Evolutionary conservation across 2,113 vertebrate genomes (phyloP).

Genomic region (Podiceps cristatus): DNA sequence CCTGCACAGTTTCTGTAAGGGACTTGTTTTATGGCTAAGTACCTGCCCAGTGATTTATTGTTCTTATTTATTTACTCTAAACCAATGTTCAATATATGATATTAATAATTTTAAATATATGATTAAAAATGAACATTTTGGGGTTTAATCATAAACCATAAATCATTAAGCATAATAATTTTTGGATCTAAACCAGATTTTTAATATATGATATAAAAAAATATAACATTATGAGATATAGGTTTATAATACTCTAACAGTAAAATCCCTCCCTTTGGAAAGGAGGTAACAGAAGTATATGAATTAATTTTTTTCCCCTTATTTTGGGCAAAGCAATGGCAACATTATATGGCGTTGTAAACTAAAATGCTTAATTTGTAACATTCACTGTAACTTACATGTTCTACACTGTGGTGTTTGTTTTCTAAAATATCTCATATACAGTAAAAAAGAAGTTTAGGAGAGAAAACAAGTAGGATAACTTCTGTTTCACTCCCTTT

Average conservation of each 20-base stretch:
- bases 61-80: background rate
- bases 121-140: too few relatives aligned
- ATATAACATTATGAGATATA: background rate
- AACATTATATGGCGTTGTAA: background rate
- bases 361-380: background rate
- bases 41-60: background rate
- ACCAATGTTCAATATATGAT: background rate
- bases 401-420: background rate
- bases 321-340: background rate
- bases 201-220: background rate
- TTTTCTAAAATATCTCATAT: background rate
- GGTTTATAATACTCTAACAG: background rate
- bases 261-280: background rate
- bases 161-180: too few relatives aligned
- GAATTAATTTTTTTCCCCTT: background rate
- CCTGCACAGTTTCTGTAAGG: background rate
- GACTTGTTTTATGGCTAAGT: background rate
- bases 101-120: background rate
- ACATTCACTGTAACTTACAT: background rate
- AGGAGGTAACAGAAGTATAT: background rate
- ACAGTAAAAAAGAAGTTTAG: background rate
- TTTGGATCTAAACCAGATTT: background rate
- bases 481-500: background rate
- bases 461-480: background rate
- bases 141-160: too few relatives aligned